phyloP scores from a whole-genome alignment of 2,113 vertebrate species.

The Halcyon senegalensis region DNA sequence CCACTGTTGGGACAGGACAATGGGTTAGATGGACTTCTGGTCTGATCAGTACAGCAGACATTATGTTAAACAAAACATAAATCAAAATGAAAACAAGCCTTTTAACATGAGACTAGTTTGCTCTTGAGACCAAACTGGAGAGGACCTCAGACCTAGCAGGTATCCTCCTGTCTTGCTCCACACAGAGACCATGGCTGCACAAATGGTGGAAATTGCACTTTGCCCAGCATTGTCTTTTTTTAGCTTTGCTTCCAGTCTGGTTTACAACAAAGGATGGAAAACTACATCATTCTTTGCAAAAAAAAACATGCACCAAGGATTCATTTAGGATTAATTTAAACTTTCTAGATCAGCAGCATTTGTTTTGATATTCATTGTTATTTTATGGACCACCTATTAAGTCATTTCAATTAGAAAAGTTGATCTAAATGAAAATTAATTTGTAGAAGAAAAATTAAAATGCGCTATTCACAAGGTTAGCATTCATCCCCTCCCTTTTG shows the following conservation, averaged over 20 bases:
- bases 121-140: not conserved
- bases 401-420: not conserved
- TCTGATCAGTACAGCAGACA: not conserved
- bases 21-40: not conserved
- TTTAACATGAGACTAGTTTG: not conserved
- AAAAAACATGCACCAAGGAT: not conserved
- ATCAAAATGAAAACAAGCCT: not conserved
- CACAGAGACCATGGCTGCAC: not conserved
- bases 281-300: not conserved
- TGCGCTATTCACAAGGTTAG: not conserved
- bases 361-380: not conserved
- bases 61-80: not conserved
- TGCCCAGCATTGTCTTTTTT: not conserved
- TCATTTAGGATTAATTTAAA: not conserved
- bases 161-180: not conserved
- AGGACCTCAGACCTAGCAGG: not conserved
- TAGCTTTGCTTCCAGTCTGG: not conserved
- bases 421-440: not conserved
- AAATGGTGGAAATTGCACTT: not conserved
- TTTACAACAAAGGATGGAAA: not conserved
- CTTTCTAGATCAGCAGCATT: not conserved
- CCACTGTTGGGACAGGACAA: not conserved
- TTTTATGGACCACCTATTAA: not conserved
- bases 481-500: not conserved
- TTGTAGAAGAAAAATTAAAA: not conserved